Evolutionary conservation across 2,113 vertebrate genomes (phyloP).

Genomic region (Mobula hypostoma): DNA sequence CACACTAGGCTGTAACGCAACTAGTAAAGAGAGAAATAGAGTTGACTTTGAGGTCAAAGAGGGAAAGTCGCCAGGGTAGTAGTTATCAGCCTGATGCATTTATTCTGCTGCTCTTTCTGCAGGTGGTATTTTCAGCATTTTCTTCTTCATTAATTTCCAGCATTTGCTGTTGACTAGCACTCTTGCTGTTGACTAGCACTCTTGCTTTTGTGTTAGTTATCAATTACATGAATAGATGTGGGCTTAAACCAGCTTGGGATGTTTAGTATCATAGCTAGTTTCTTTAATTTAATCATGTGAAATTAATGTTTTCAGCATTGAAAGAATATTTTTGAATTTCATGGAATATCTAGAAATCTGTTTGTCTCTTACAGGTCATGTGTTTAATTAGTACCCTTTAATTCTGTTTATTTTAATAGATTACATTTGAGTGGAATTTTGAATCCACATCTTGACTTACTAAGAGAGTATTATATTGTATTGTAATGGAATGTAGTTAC

Average conservation of each 20-base stretch:
- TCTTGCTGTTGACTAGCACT: background rate
- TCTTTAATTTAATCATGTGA: constrained; percentile 14
- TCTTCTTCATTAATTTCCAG: no score
- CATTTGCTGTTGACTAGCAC: background rate
- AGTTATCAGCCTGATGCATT: no score
- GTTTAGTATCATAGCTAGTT: background rate
- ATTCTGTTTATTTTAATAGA: background rate
- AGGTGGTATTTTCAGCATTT: no score
- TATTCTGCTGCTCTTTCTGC: no score
- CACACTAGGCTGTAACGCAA: no score
- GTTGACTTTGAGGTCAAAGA: no score
- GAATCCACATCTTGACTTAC: background rate
- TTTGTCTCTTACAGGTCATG: background rate
- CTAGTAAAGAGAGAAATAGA: no score
- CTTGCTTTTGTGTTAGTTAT: background rate
- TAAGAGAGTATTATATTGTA: background rate
- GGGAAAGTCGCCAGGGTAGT: no score
- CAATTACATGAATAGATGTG: background rate
- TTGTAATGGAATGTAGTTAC: background rate
- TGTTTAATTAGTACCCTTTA: background rate
- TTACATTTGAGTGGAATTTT: background rate
- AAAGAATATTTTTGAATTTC: background rate
- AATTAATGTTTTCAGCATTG: background rate
- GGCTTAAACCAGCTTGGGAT: background rate
- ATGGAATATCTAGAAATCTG: background rate